Percentiles rank a stretch among this genome's conserved stretches.
phyloP scores from a whole-genome alignment of 92 coral and sea anemone genomes.

The Epizoanthus scotinus region DNA sequence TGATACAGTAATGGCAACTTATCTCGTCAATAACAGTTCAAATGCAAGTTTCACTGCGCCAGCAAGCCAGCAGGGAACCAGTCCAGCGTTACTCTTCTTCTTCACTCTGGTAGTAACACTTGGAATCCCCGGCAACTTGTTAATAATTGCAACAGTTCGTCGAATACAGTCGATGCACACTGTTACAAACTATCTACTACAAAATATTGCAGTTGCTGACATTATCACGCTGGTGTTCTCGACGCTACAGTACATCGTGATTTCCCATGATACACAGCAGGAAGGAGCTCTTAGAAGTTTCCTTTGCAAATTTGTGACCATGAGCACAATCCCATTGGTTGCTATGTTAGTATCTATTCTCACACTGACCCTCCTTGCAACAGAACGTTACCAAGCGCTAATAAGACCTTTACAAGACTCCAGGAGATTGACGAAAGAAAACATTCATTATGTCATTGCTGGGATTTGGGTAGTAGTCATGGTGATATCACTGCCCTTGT shows the following conservation, averaged over 20 bases:
- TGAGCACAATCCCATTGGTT: constrained; percentile 60
- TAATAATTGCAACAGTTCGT: constrained; percentile 65
- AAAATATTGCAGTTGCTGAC: constrained; percentile 77
- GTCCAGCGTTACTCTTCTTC: neutral
- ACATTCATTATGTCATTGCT: constrained; percentile 61
- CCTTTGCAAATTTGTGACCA: constrained; percentile 79
- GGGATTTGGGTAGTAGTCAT: constrained; percentile 64
- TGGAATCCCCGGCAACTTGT: constrained; percentile 71
- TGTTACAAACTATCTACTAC: constrained; percentile 70
- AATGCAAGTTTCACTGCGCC: neutral
- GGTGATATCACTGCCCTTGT: constrained; percentile 63
- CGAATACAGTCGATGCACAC: constrained; percentile 66
- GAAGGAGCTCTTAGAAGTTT: constrained; percentile 54
- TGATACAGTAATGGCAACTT: too few species aligned
- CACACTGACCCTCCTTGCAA: constrained; percentile 77
- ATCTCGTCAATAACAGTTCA: too few species aligned
- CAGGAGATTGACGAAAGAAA: constrained; percentile 49
- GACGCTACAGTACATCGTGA: constrained; percentile 54
- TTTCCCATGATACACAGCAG: constrained; percentile 46
- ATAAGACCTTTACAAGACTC: constrained; percentile 53
- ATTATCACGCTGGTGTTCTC: constrained; percentile 65
- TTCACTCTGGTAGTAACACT: constrained; percentile 46
- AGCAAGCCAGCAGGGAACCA: neutral
- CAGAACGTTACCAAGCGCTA: constrained; percentile 79
- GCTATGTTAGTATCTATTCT: constrained; percentile 71